Evolutionary conservation across 2,113 vertebrate species (phyloP).

Genomic region (Apodemus sylvaticus): DNA sequence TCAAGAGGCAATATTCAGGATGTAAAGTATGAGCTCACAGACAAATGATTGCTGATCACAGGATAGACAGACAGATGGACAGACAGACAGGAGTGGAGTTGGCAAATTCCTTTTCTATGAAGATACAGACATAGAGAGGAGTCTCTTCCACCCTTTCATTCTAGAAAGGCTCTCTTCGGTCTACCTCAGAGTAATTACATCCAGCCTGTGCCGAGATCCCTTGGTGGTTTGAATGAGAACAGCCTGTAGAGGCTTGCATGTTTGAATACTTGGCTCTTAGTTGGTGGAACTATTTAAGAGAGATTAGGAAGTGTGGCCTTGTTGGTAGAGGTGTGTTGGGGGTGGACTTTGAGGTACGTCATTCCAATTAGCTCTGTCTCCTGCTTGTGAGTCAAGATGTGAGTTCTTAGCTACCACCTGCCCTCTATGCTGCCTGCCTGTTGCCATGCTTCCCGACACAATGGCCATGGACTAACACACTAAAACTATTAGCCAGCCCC

Average conservation of each 20-base stretch:
- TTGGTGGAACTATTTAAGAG: not conserved
- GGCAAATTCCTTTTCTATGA: not conserved
- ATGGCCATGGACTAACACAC: not conserved
- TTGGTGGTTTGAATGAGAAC: not conserved
- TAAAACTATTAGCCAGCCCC: not conserved
- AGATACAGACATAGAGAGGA: accelerated
- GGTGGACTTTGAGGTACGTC: not conserved
- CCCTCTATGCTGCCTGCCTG: not conserved
- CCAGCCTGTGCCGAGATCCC: not conserved
- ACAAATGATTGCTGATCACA: not conserved
- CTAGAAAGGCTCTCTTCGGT: not conserved
- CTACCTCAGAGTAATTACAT: accelerated
- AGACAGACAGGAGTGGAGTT: not conserved
- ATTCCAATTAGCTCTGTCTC: not conserved
- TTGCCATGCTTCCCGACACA: no score
- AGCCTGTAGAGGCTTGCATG: not conserved
- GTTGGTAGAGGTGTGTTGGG: not conserved
- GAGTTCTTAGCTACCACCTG: not conserved
- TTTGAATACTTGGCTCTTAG: not conserved
- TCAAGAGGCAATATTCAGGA: not conserved
- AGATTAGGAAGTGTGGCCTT: not conserved
- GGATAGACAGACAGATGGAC: not conserved
- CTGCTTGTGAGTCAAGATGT: not conserved
- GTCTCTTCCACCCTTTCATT: no score
- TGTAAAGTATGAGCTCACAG: accelerated